These are phyloP conservation scores for Gallinago stenura DNA, from an alignment of 2,797 vertebrate species.

Conservation along the genomic window DNA sequence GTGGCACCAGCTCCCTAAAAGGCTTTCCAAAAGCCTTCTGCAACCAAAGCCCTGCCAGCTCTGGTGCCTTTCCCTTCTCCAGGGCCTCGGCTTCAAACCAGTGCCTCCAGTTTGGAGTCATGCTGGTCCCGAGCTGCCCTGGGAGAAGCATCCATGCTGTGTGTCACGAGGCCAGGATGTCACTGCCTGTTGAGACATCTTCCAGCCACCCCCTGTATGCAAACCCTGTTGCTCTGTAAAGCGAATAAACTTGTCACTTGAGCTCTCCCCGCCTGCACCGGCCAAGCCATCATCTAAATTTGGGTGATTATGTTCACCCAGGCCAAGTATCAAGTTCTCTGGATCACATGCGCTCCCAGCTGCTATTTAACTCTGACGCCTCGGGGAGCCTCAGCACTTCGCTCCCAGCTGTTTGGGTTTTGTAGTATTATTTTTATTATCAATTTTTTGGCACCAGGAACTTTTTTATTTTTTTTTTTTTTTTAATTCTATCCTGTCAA, in stretches of 20 bases:
- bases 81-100: not conserved
- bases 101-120: not conserved
- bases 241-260: conserved; percentile 64
- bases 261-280: conserved; percentile 39
- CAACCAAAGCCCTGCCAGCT: not conserved
- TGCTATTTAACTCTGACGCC: conserved; percentile 70
- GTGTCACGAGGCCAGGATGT: not conserved
- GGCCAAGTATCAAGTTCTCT: conserved; percentile 76
- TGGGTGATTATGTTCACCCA: conserved; percentile 80
- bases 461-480: not conserved
- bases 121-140: not conserved
- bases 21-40: not conserved
- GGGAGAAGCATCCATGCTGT: not conserved
- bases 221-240: not conserved
- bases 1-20: not conserved
- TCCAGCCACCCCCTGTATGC: not conserved
- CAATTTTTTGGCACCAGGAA: not conserved
- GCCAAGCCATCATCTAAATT: conserved; percentile 81
- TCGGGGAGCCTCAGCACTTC: not conserved
- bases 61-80: not conserved
- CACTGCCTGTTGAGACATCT: not conserved
- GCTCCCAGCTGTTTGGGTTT: not conserved
- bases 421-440: not conserved
- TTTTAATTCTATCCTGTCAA: not conserved
- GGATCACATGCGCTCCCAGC: conserved; percentile 78